Percentiles rank a stretch among this genome's conserved stretches.
phyloP scores from a whole-genome alignment of 2,797 vertebrate genomes.

The Pyrocephalus nanus region DNA sequence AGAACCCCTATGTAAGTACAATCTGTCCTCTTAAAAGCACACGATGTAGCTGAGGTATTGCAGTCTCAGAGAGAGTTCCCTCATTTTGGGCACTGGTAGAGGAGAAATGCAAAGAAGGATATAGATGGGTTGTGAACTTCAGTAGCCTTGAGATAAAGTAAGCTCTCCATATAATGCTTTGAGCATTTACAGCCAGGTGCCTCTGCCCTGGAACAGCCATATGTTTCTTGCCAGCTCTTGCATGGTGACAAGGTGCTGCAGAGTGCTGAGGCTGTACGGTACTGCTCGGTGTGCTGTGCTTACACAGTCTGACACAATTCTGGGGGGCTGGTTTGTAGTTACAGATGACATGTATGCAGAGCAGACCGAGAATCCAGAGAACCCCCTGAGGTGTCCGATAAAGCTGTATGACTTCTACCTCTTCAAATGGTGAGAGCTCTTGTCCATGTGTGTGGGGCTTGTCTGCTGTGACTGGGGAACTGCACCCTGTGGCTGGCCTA shows the following conservation, averaged over 20 bases:
- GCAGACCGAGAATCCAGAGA: constrained; percentile 94
- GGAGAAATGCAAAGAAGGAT: background rate
- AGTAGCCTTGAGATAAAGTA: background rate
- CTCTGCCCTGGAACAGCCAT: background rate
- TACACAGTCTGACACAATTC: constrained; percentile 10
- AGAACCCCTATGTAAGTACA: background rate
- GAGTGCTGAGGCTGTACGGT: background rate
- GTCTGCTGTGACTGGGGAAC: background rate
- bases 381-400: constrained; percentile 95
- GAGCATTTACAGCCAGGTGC: background rate
- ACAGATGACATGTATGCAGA: constrained; percentile 98
- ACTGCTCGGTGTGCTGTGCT: background rate
- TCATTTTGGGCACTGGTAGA: background rate
- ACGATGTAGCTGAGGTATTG: background rate
- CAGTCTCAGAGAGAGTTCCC: background rate
- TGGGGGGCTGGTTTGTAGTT: constrained; percentile 78
- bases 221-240: background rate
- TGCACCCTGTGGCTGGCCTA: background rate
- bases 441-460: background rate
- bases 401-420: constrained; percentile 99
- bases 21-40: background rate
- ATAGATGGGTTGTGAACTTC: background rate
- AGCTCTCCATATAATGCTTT: background rate
- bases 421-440: constrained; percentile 93
- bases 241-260: background rate